A percentile compares a stretch with the other conserved stretches of the same genome.
Conservation (phyloP, 2,888 invertebrate genomes). For the Capitulum mitella region DNA sequence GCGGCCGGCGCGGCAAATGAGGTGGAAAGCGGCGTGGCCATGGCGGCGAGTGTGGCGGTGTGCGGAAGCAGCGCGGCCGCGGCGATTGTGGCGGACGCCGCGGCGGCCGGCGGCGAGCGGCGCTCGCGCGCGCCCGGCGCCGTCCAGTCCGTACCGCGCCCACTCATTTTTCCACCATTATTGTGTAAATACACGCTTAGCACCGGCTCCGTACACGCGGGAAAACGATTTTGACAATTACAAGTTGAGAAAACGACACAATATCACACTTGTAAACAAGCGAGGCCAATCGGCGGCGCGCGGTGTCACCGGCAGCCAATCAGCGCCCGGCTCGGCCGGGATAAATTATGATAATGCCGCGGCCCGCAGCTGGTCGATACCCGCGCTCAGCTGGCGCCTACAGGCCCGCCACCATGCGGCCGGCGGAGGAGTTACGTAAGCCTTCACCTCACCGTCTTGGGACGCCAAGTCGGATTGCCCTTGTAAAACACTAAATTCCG, state of each 20-base stretch:
- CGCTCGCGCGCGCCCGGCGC: background rate
- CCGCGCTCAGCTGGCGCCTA: slow-evolving; percentile 13
- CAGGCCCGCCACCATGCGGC: background rate
- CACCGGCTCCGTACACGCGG: slow-evolving; percentile 18
- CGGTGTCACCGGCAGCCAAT: slow-evolving; percentile 3
- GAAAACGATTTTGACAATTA: slow-evolving; percentile 24
- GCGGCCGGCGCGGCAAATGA: background rate
- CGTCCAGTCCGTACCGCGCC: background rate
- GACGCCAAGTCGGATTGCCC: slow-evolving; percentile 5
- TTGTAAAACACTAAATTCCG: slow-evolving; percentile 17
- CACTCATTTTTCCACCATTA: slow-evolving; percentile 23
- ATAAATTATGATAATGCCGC: slow-evolving; percentile 24
- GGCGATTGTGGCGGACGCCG: background rate
- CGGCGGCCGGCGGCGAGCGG: slow-evolving; percentile 2
- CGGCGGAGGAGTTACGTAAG: background rate
- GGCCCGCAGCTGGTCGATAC: slow-evolving; percentile 21
- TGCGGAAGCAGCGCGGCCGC: slow-evolving; percentile 14
- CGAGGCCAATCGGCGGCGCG: background rate
- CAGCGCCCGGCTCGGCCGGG: background rate
- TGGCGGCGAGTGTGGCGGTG: slow-evolving; percentile 20
- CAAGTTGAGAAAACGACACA: slow-evolving; percentile 20
- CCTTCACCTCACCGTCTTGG: background rate
- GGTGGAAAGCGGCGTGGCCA: slow-evolving; percentile 18
- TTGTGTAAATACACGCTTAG: slow-evolving; percentile 21
- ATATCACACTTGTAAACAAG: slow-evolving; percentile 25